phyloP scores from a whole-genome alignment of 2,888 invertebrate species.

The Thymelicus sylvestris region DNA sequence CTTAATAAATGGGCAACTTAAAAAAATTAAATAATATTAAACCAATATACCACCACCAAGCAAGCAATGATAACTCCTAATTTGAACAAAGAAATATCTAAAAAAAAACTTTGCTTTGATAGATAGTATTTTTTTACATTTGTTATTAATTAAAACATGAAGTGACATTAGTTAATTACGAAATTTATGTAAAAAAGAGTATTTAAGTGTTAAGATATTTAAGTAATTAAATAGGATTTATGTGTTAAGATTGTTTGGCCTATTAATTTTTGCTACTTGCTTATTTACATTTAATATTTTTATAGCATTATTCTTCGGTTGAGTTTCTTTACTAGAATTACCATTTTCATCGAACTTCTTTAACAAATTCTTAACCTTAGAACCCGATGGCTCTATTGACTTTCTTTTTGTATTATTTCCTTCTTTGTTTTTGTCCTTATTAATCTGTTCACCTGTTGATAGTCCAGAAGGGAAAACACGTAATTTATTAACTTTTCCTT shows the following conservation, averaged over 20 bases:
- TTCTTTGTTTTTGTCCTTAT: slow-evolving; percentile 28
- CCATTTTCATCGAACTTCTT: slow-evolving; percentile 44
- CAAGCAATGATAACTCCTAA: too few species aligned
- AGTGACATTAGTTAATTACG: too few species aligned
- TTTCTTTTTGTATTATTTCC: slow-evolving; percentile 6
- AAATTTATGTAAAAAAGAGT: too few species aligned
- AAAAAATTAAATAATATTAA: too few species aligned
- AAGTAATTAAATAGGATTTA: not conserved
- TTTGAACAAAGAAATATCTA: too few species aligned
- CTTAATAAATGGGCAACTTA: too few species aligned
- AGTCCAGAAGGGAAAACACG: not conserved
- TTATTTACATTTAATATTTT: slow-evolving; percentile 4
- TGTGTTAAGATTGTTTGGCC: not conserved
- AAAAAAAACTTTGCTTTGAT: too few species aligned
- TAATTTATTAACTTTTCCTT: not conserved
- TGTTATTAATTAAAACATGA: too few species aligned
- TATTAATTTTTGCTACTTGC: not conserved
- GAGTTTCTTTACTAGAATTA: not conserved
- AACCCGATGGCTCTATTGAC: not conserved
- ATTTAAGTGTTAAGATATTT: too few species aligned
- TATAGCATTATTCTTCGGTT: not conserved
- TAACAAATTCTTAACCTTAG: slow-evolving; percentile 38
- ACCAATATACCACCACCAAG: too few species aligned
- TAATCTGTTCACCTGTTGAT: slow-evolving; percentile 1
- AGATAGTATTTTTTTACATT: too few species aligned